Percentiles rank a stretch among this genome's conserved stretches.
These are phyloP conservation scores for Tauraco erythrolophus DNA, from an alignment of 2,113 vertebrate genomes.

Conservation along the genomic window DNA sequence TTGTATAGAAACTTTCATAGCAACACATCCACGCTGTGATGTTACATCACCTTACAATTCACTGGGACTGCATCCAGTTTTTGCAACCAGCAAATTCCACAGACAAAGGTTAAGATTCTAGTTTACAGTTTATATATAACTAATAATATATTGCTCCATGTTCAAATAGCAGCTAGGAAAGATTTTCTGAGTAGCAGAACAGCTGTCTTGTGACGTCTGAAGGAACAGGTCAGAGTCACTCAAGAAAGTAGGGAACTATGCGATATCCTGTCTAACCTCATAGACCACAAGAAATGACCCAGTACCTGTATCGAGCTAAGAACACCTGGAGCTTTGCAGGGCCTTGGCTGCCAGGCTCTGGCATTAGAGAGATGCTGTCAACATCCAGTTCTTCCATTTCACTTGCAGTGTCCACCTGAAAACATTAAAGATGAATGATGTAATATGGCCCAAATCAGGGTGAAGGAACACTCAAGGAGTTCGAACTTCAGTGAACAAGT, in stretches of 20 bases:
- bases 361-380: conserved; percentile 86
- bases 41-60: neutral
- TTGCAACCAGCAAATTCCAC: neutral
- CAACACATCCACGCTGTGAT: neutral
- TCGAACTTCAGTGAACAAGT: neutral
- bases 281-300: neutral
- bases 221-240: neutral
- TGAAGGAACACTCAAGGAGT: neutral
- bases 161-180: neutral
- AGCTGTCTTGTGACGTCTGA: neutral
- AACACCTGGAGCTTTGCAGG: conserved; percentile 93
- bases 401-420: conserved; percentile 96
- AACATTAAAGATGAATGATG: neutral
- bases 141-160: neutral
- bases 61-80: neutral
- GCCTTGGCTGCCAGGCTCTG: conserved; percentile 78
- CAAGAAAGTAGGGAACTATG: neutral
- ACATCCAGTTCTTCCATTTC: conserved; percentile 96
- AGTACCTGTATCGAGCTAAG: conserved; percentile 94
- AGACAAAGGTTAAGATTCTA: neutral
- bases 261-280: neutral
- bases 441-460: neutral
- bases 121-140: neutral
- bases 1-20: neutral
- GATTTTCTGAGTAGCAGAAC: neutral